Evolutionary conservation across 2,797 vertebrate species (phyloP), one percentile per base, ranked within the genome.

Genomic region (Acropternis orthonyx): DNA sequence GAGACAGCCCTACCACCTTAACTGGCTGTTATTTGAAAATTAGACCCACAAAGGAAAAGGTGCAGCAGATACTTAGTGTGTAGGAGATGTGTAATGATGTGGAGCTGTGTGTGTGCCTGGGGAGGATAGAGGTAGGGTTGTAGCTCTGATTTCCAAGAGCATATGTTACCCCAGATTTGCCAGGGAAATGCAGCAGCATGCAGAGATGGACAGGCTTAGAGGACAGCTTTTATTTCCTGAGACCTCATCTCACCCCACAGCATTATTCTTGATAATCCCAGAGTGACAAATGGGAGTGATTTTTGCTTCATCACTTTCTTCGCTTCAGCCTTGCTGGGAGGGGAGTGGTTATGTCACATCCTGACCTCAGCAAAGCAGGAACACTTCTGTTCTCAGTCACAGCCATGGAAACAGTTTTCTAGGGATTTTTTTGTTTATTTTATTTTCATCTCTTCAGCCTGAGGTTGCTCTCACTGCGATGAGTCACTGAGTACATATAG

Each of bases 271-370:
- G 8, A 59, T 84, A 92, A 92, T 88, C 90, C 86, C 52, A 36
- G 36, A 39, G 71, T 61, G 71, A 76, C 82, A 92, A 92, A 91
- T 14, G 39, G 74, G 37, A 55, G 74, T 36, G 86, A 79, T 85
- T 93, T 92, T 87, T 93, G 85, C 75, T 92, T 91, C 76, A 77
- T 92, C 89, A 80, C 41, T 28, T 75, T 56, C 76, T 79, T 89
- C 52, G 36, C 71, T 85, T 77, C 67, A 71, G 85, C 61, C 43
- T 82, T 81, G 41, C 54, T 71, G 1, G 2, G 41, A 67, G 26
- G 36, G 28, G 22, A 74, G 37, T 1, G 10, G 22, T 63, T 76
- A 32, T 66, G 26, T 39, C 55, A 32, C 69, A 62, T 18, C 63
- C 89, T 54, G 28, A 84, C 59, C 67, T 46, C 75, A 63, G 78